Base-by-base conservation (phyloP, 2,113 vertebrate species). In the Grus americana region DNA sequence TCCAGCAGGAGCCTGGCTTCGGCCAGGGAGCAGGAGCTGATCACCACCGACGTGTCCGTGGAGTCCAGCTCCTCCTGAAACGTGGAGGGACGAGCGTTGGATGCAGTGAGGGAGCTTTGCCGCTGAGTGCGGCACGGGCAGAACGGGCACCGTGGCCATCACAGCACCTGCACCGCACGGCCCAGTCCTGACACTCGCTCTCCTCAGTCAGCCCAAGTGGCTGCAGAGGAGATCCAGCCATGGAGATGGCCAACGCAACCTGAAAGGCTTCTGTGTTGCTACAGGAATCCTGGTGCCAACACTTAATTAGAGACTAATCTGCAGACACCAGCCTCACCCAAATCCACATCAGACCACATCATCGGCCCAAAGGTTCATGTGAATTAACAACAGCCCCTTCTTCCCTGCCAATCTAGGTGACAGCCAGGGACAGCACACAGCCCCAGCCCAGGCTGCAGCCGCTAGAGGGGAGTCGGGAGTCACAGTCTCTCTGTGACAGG, bases 21-120 rank as follows among this genome's bases (percentile, higher is more conserved):
- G 0, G 99, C 98, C 97, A 99, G 96, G 9, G 99, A 99, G 90
- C 99, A 99, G 91, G 99, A 99, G 94, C 99, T 99, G 97, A 99
- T 99, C 91, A 99, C 99, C 94, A 99, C 99, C 0, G 99, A 99
- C 2, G 99, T 99, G 97, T 99, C 99, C 0, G 99, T 99, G 1
- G 99, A 99, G 97, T 99, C 99, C 97, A 99, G 98, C 97, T 99
- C 99, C 96, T 99, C 99, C 99, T 99, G 96, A 10, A 80, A 89
- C 0, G 1, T 1, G 22, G 29, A 71, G 4, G 68, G 58, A 85
- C 2, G 4, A 46, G 49, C 2, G 14, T 19, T 68, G 71, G 58
- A 72, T 61, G 87, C 40, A 34, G 74, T 11, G 12, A 34, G 54
- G n/a, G 9, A 4, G 26, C 42, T 34, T 17, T 4, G 44, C n/a